Conservation (phyloP, 2,797 vertebrate genomes). For the Poeciliopsis gracilis region DNA sequence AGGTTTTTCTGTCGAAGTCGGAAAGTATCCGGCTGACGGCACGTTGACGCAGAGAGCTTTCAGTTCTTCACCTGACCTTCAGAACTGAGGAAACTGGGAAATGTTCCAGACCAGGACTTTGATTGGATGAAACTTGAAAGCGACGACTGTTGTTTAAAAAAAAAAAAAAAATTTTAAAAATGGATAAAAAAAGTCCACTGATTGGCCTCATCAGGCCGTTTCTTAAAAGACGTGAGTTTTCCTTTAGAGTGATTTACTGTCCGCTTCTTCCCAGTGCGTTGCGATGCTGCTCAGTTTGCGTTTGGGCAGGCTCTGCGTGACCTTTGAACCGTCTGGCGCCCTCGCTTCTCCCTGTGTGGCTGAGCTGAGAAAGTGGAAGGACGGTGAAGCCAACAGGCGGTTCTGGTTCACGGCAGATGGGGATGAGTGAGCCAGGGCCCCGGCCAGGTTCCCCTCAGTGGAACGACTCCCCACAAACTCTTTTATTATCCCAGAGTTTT, state of each 20-base stretch:
- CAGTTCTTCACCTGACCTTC: no score
- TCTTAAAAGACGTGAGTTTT: neutral
- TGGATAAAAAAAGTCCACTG: no score
- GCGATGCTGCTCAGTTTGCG: conserved; percentile 26
- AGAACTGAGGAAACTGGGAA: no score
- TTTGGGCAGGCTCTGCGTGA: conserved; percentile 8
- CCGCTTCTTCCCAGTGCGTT: neutral
- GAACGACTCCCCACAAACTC: conserved; percentile 75
- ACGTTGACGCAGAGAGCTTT: no score
- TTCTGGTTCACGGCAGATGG: neutral
- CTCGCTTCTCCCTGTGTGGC: neutral
- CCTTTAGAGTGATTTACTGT: conserved; percentile 18
- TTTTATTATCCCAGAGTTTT: conserved; percentile 78
- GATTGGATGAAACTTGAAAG: no score
- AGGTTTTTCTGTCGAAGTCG: no score
- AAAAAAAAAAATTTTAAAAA: no score
- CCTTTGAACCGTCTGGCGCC: neutral
- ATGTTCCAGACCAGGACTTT: no score
- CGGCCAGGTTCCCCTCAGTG: conserved; percentile 59
- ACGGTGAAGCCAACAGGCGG: neutral
- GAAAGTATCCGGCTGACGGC: no score
- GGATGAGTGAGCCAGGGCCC: conserved; percentile 39
- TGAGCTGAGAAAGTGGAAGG: neutral
- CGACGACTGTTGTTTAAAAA: no score
- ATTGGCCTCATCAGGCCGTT: no score